phyloP scores from a whole-genome alignment of 1,140 invertebrate genomes.

The Zaprionus lachaisei region DNA sequence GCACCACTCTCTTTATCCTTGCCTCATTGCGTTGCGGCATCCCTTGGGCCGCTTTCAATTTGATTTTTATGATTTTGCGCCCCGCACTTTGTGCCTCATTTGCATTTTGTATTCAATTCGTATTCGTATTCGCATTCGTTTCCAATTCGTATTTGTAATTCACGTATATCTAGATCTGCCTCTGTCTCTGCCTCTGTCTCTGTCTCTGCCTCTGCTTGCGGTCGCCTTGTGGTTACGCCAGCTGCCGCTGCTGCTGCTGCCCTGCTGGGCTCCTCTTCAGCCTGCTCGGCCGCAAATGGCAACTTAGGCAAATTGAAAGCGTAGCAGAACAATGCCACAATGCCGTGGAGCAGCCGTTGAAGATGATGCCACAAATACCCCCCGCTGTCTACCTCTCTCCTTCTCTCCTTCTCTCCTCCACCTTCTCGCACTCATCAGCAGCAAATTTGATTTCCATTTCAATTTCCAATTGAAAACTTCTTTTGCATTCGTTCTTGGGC shows the following conservation, averaged over 20 bases:
- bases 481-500: slow-evolving; percentile 6
- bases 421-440: slow-evolving; percentile 14
- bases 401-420: too few relatives aligned
- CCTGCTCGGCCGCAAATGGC: slow-evolving; percentile 42
- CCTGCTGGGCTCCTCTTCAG: neutral
- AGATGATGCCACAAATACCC: slow-evolving; percentile 7
- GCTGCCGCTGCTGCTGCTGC: slow-evolving; percentile 51
- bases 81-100: slow-evolving; percentile 62
- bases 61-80: slow-evolving; percentile 77
- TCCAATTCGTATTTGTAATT: slow-evolving; percentile 37
- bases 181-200: neutral
- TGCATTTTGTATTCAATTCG: slow-evolving; percentile 82
- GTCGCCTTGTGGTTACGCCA: slow-evolving; percentile 53
- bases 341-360: slow-evolving; percentile 8
- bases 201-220: slow-evolving; percentile 11
- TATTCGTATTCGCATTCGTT: slow-evolving; percentile 24
- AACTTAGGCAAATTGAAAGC: slow-evolving; percentile 80
- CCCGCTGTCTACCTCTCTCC: neutral
- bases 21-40: slow-evolving; percentile 1
- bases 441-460: slow-evolving; percentile 48
- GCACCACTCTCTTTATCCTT: neutral
- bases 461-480: slow-evolving; percentile 45
- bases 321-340: slow-evolving; percentile 43
- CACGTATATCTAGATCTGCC: slow-evolving; percentile 30
- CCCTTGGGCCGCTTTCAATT: slow-evolving; percentile 55